Conservation (phyloP, 2,113 vertebrate genomes). For the Cyrtonyx montezumae region DNA sequence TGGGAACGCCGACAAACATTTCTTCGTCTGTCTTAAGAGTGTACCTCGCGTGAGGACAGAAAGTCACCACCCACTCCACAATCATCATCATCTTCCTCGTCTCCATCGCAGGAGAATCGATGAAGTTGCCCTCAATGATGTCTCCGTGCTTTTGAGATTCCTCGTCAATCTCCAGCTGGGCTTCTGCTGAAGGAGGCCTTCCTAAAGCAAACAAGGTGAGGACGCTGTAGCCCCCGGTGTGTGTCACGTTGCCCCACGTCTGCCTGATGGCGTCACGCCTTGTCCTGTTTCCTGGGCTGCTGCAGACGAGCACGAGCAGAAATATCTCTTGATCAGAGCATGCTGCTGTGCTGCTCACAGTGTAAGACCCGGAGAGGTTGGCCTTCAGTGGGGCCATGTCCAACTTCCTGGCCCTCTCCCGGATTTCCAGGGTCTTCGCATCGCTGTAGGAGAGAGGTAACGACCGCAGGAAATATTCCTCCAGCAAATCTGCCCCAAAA, state of each 20-base stretch:
- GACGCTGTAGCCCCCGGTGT: slow-evolving; percentile 65
- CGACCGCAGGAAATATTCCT: slow-evolving; percentile 88
- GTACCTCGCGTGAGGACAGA: slow-evolving; percentile 86
- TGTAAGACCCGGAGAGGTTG: slow-evolving; percentile 80
- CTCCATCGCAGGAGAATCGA: slow-evolving; percentile 72
- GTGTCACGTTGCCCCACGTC: slow-evolving; percentile 87
- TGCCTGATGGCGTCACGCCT: slow-evolving; percentile 81
- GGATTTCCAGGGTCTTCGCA: slow-evolving; percentile 77
- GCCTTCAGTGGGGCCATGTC: slow-evolving; percentile 72
- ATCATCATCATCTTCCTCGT: slow-evolving; percentile 80
- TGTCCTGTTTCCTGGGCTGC: slow-evolving; percentile 78
- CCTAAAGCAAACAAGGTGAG: slow-evolving; percentile 85
- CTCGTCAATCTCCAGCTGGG: slow-evolving; percentile 70
- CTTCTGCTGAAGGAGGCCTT: slow-evolving; percentile 64
- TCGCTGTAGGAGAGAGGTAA: slow-evolving; percentile 82
- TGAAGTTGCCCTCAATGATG: slow-evolving; percentile 82
- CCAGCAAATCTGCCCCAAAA: slow-evolving; percentile 91
- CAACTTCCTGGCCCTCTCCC: slow-evolving; percentile 86
- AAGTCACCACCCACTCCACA: slow-evolving; percentile 84
- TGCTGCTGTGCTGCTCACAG: slow-evolving; percentile 56
- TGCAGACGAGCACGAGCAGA: slow-evolving; percentile 85
- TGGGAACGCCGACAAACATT: slow-evolving; percentile 82
- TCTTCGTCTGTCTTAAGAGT: slow-evolving; percentile 85
- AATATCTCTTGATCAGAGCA: slow-evolving; percentile 82
- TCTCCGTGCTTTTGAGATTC: slow-evolving; percentile 82